A percentile compares a stretch with the other conserved stretches of the same genome.
Evolutionary conservation across 2,888 invertebrate species (phyloP).

Genomic region (Opisthograptis luteolata): DNA sequence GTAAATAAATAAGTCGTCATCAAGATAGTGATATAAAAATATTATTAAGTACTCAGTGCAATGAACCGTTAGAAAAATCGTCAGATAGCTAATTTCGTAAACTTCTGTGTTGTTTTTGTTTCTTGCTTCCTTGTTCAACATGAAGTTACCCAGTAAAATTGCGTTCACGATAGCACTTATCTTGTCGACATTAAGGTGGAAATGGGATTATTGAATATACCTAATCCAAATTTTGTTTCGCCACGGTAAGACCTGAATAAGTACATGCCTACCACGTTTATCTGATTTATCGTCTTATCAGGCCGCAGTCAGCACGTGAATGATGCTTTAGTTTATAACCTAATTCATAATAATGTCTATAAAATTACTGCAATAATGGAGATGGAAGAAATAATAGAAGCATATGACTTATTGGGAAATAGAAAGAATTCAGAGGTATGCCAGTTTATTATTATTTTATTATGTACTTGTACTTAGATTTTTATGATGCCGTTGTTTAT

Average conservation of each 20-base stretch:
- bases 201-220: neutral
- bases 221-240: neutral
- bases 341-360: no score
- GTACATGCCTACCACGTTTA: constrained; percentile 9
- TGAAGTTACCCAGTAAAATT: no score
- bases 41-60: no score
- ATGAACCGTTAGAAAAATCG: no score
- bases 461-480: neutral
- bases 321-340: constrained; percentile 4
- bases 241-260: constrained; percentile 1
- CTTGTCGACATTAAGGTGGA: neutral
- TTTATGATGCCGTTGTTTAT: neutral
- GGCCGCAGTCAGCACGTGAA: constrained; percentile 5
- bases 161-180: neutral
- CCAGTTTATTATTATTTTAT: neutral
- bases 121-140: no score
- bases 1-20: no score
- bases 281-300: constrained; percentile 18
- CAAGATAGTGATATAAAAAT: no score
- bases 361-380: constrained; percentile 11
- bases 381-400: constrained; percentile 11
- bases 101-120: no score
- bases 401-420: constrained; percentile 10
- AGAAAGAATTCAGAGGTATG: constrained; percentile 3
- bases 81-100: no score